Evolutionary conservation across 1,140 invertebrate genomes (phyloP), one percentile per base, ranked within the genome.

Genomic region (Penaeus chinensis): DNA sequence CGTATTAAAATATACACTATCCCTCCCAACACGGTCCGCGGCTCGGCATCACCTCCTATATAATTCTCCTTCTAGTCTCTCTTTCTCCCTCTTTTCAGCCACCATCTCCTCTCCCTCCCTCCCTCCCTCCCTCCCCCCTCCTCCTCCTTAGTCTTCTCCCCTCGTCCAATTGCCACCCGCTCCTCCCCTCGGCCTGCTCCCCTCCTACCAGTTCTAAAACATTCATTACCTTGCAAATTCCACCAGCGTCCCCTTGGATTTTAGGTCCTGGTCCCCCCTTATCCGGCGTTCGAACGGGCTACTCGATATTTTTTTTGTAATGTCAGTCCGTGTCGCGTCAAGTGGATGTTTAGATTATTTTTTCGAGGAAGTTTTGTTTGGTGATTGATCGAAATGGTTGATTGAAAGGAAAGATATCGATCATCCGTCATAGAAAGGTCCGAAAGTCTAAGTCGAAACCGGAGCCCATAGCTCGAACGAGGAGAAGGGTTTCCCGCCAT

Each of bases 181-280:
- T 27, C 77, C 47, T 54, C 77, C 24, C 60, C 77, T 65, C 60
- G 61, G 32, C 66, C 65, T 19, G 62, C 22, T 24, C 79, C 60
- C 65, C 27, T 87, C 85, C 78, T 60, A 87, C 85, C 85, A 74
- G 85, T 63, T 81, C 85, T 87, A 87, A 87, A 87, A 87, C 85
- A 87, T 87, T 87, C 85, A 87, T 87, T 87, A 87, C 85, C 85
- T 87, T 87, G 85, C 85, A 87, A 87, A 87, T 87, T 87, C 79
- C 66, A 24, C 60, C 85, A 60, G 47, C 77, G 61, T 85, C 76
- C 84, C 84, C 77, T 85, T 79, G 42, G 84, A 85, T 85, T 85
- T 85, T 63, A 62, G 76, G 24, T 5, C n/a, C 32, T 22, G 42
- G 74, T 5, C 61, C 76, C 77, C n/a, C 32, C 18, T 62, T 65